Evolutionary conservation across 2,888 invertebrate genomes (phyloP).

Genomic region (Physocephala rufipes): DNA sequence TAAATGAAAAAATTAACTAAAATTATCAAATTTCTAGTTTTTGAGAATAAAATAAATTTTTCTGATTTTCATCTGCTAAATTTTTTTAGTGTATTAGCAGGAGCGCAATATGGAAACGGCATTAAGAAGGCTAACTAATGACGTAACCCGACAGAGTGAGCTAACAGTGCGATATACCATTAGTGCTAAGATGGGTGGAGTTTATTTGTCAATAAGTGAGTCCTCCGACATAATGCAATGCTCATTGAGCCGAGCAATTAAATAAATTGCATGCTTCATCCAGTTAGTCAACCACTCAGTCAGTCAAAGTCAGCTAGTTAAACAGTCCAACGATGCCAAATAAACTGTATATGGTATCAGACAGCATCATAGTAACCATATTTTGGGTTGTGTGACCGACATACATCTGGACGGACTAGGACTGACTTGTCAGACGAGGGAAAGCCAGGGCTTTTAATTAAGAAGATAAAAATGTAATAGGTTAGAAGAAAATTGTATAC

Average conservation of each 20-base stretch:
- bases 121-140: background rate
- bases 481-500: slow-evolving; percentile 60
- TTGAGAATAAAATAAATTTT: too few relatives aligned
- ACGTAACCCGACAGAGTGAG: background rate
- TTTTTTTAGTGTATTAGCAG: slow-evolving; percentile 20
- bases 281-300: background rate
- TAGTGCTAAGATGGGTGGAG: slow-evolving; percentile 44
- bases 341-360: background rate
- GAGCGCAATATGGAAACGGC: slow-evolving; percentile 4
- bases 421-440: too few relatives aligned
- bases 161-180: too few relatives aligned
- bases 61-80: too few relatives aligned
- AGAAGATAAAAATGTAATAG: slow-evolving; percentile 63
- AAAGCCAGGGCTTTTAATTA: slow-evolving; percentile 63
- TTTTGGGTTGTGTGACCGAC: slow-evolving; percentile 12
- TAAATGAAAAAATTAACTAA: too few relatives aligned
- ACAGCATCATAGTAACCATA: background rate
- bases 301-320: background rate
- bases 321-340: slow-evolving; percentile 2
- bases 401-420: slow-evolving; percentile 21
- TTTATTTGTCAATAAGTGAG: background rate
- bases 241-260: slow-evolving; percentile 58
- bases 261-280: slow-evolving; percentile 43
- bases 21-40: too few relatives aligned
- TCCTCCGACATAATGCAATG: slow-evolving; percentile 46